A percentile compares a stretch with the other conserved stretches of the same genome.
Evolutionary conservation across 2,113 vertebrate genomes (phyloP).

Genomic region (Etheostoma spectabile): DNA sequence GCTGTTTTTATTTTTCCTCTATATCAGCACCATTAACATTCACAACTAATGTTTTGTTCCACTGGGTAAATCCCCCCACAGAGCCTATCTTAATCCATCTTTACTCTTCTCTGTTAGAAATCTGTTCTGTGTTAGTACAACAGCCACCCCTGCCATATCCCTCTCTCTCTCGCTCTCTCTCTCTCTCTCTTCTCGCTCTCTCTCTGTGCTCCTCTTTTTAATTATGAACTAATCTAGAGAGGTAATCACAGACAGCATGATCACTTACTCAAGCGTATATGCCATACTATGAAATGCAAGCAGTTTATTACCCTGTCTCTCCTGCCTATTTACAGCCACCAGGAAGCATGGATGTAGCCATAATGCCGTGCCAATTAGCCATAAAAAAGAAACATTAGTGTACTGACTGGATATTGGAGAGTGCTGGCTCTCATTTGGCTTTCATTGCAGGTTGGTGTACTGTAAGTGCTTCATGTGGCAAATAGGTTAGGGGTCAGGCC

Average conservation of each 20-base stretch:
- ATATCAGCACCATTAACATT: conserved; percentile 59
- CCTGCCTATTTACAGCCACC: conserved; percentile 34
- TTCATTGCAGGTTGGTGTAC: not conserved
- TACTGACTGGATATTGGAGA: conserved; percentile 11
- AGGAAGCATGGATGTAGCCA: conserved; percentile 32
- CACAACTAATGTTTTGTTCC: conserved; percentile 54
- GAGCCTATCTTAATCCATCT: conserved; percentile 54
- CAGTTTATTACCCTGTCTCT: conserved; percentile 33
- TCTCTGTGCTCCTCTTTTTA: conserved; percentile 56
- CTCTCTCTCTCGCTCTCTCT: conserved; percentile 1
- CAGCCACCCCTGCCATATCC: not conserved
- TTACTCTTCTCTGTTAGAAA: conserved; percentile 35
- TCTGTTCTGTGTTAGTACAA: conserved; percentile 30
- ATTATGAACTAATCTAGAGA: conserved; percentile 70
- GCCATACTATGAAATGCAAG: conserved; percentile 32
- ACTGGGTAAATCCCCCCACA: conserved; percentile 40
- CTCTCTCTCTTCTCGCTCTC: not conserved
- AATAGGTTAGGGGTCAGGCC: conserved; percentile 21
- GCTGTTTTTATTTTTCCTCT: conserved; percentile 52
- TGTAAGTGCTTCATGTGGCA: not conserved
- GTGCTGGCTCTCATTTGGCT: not conserved
- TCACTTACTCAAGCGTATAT: conserved; percentile 49
- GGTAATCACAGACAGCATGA: conserved; percentile 64
- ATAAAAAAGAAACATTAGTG: conserved; percentile 37
- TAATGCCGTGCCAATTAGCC: conserved; percentile 51